phyloP scores from a whole-genome alignment of 2,113 vertebrate genomes.

The Pelusios castaneus region DNA sequence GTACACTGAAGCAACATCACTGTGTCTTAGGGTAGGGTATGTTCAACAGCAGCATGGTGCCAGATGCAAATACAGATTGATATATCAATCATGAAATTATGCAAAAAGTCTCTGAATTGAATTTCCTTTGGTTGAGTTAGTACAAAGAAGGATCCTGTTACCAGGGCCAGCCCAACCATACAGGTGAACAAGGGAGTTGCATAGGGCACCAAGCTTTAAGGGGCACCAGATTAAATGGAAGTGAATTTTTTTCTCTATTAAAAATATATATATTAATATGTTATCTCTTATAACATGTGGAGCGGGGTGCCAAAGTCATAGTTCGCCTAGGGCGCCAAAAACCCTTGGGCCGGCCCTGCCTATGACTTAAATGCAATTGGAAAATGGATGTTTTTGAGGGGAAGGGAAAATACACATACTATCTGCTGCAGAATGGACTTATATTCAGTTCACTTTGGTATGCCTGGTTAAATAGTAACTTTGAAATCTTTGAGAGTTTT shows the following conservation, averaged over 20 bases:
- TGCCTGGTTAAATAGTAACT: slow-evolving; percentile 48
- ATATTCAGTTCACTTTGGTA: background rate
- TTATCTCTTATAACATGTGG: too few species aligned
- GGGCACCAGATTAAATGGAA: too few species aligned
- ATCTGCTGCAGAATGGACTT: background rate
- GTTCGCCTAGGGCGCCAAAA: too few species aligned
- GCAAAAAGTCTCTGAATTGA: background rate
- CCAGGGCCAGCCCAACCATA: too few species aligned
- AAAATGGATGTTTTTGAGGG: background rate
- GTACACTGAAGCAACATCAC: background rate
- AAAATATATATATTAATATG: too few species aligned
- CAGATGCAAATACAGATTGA: background rate
- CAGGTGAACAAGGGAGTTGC: too few species aligned
- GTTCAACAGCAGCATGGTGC: background rate
- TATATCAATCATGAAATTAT: background rate
- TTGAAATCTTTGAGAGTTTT: slow-evolving; percentile 55
- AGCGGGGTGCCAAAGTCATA: too few species aligned
- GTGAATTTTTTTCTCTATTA: too few species aligned
- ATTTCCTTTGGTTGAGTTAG: background rate
- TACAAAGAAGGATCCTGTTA: background rate
- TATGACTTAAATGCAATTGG: background rate
- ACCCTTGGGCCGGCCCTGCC: too few species aligned
- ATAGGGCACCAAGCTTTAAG: too few species aligned
- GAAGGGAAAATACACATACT: background rate
- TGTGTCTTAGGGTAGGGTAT: background rate